phyloP scores from a whole-genome alignment of 2,797 vertebrate species.

The Pelodytes ibericus region DNA sequence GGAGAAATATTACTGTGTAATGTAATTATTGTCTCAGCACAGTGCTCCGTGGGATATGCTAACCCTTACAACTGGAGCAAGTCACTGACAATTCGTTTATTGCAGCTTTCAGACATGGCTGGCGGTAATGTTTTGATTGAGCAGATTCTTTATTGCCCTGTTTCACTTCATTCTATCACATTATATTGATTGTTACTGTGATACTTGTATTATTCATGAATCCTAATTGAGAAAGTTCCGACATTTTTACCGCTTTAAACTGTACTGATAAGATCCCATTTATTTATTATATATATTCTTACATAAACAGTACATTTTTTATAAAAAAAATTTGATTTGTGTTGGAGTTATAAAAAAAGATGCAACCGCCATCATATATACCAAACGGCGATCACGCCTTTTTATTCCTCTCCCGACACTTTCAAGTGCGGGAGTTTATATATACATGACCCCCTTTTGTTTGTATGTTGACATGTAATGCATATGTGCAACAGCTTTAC shows the following conservation, averaged over 20 bases:
- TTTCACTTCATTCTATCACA: not conserved
- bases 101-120: not conserved
- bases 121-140: not conserved
- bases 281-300: too few species aligned
- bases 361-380: too few species aligned
- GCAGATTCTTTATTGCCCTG: not conserved
- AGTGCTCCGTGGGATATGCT: not conserved
- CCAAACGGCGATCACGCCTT: too few species aligned
- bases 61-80: not conserved
- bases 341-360: too few species aligned
- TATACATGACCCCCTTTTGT: too few species aligned
- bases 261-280: not conserved
- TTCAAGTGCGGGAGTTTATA: too few species aligned
- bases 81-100: not conserved
- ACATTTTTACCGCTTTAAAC: not conserved
- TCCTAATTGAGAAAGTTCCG: not conserved
- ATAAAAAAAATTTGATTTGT: too few species aligned
- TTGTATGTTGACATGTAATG: too few species aligned
- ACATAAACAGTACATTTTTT: too few species aligned
- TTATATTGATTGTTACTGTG: not conserved
- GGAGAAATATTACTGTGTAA: not conserved
- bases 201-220: not conserved
- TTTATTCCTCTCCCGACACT: too few species aligned
- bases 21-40: not conserved
- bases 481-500: too few species aligned